These are phyloP conservation scores for Chaetodon trifascialis DNA, from an alignment of 2,113 vertebrate genomes.

Conservation along the genomic window DNA sequence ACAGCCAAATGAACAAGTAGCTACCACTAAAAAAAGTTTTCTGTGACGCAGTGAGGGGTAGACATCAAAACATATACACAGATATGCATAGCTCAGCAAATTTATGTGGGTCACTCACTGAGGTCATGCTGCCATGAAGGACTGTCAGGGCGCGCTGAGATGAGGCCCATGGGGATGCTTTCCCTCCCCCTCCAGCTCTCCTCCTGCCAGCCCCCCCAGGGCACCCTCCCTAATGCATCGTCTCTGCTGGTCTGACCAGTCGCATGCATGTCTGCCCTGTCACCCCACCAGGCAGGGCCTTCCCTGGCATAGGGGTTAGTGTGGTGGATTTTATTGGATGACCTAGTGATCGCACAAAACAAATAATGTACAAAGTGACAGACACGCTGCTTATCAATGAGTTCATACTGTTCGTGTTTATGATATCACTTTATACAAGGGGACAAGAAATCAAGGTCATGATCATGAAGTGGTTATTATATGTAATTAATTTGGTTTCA, in stretches of 20 bases:
- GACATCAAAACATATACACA: not conserved
- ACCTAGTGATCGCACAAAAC: conserved; percentile 31
- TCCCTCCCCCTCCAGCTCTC: conserved; percentile 66
- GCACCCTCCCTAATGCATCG: conserved; percentile 13
- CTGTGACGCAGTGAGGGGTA: not conserved
- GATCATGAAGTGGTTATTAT: not conserved
- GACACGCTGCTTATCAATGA: not conserved
- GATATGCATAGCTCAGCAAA: not conserved
- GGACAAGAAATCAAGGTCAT: conserved; percentile 2
- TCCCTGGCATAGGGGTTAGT: conserved; percentile 74
- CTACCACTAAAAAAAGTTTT: not conserved
- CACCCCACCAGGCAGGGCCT: conserved; percentile 24
- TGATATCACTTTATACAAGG: not conserved
- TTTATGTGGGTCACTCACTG: conserved; percentile 46
- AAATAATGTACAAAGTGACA: not conserved
- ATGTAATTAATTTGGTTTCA: not conserved
- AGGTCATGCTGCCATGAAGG: conserved; percentile 50
- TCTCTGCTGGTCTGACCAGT: conserved; percentile 3
- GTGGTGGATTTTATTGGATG: conserved; percentile 64
- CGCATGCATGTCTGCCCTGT: not conserved
- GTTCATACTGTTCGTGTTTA: not conserved
- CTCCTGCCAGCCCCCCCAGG: conserved; percentile 57
- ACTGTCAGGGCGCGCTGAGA: conserved; percentile 40
- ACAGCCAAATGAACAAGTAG: not conserved
- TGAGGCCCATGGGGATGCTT: conserved; percentile 68